phyloP scores from a whole-genome alignment of 2,797 vertebrate species.

The Brachyrhaphis roseni region DNA sequence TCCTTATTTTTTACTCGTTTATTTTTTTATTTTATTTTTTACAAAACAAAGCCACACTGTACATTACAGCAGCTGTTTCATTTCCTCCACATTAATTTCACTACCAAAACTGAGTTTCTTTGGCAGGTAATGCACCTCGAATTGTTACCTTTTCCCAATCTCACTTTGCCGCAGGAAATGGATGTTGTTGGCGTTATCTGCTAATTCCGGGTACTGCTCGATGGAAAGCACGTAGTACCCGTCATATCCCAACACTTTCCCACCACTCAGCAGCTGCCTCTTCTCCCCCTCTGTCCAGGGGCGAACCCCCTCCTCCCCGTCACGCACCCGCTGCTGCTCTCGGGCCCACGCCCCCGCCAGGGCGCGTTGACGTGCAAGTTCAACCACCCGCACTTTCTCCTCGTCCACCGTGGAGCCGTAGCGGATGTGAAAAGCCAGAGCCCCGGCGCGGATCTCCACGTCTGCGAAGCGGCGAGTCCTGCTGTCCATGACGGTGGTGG shows the following conservation, averaged over 20 bases:
- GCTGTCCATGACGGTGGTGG: slow-evolving; percentile 94
- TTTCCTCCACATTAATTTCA: slow-evolving; percentile 67
- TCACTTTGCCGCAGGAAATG: slow-evolving; percentile 99
- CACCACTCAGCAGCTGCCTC: slow-evolving; percentile 94
- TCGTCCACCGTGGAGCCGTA: slow-evolving; percentile 96
- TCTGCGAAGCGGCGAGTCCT: slow-evolving; percentile 97
- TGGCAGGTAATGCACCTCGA: slow-evolving; percentile 84
- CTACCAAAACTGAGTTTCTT: slow-evolving; percentile 83
- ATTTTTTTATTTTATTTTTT: slow-evolving; percentile 35
- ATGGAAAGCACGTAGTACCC: slow-evolving; percentile 99
- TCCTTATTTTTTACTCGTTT: slow-evolving; percentile 5
- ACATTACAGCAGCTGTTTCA: slow-evolving; percentile 60
- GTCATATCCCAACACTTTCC: slow-evolving; percentile 95
- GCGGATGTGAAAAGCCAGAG: slow-evolving; percentile 92
- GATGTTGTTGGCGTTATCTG: slow-evolving; percentile 97
- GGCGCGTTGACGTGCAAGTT: slow-evolving; percentile 94
- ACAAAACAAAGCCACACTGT: slow-evolving; percentile 72
- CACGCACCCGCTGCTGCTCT: slow-evolving; percentile 93
- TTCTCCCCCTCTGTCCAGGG: slow-evolving; percentile 98
- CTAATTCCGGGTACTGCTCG: slow-evolving; percentile 98
- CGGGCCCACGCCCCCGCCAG: slow-evolving; percentile 92
- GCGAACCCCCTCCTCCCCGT: slow-evolving; percentile 94
- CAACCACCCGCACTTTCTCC: slow-evolving; percentile 93
- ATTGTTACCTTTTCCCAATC: slow-evolving; percentile 99
- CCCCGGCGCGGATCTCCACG: slow-evolving; percentile 92